These are phyloP conservation scores for Lepus timidus DNA, from an alignment of 2,113 vertebrate species.

Conservation along the genomic window DNA sequence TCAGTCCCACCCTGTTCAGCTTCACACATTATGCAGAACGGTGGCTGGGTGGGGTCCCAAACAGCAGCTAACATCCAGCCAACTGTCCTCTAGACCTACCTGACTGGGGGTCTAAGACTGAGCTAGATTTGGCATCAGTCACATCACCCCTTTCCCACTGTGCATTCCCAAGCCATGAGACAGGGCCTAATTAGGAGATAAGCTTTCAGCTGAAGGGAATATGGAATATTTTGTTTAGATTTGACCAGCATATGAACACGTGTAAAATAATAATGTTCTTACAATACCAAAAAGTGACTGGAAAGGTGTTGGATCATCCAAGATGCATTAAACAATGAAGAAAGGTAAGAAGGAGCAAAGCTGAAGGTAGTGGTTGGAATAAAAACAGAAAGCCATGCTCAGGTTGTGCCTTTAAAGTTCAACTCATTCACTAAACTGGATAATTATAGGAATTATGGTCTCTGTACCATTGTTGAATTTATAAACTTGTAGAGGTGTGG, in stretches of 20 bases:
- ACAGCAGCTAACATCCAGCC: background rate
- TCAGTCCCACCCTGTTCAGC: background rate
- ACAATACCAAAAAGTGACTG: background rate
- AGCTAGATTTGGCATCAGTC: rapidly evolving
- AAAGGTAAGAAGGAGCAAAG: background rate
- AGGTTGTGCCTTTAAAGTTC: background rate
- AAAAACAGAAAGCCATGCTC: background rate
- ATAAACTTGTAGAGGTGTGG: too few relatives aligned
- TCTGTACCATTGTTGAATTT: background rate
- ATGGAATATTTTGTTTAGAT: background rate
- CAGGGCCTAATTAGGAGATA: background rate
- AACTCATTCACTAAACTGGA: background rate
- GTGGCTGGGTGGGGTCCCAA: too few relatives aligned
- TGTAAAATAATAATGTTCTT: background rate
- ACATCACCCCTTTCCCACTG: background rate
- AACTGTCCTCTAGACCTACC: background rate
- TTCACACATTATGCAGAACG: background rate
- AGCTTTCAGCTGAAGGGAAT: background rate
- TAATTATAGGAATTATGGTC: background rate
- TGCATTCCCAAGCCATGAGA: background rate
- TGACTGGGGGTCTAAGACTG: background rate
- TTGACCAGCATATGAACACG: background rate
- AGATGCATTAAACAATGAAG: background rate
- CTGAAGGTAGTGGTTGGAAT: background rate
- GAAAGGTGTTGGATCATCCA: background rate